Percentiles rank a stretch among this genome's conserved stretches.
These are phyloP conservation scores for Platypus cylindrus DNA, from an alignment of 2,888 invertebrate genomes.

Conservation along the genomic window DNA sequence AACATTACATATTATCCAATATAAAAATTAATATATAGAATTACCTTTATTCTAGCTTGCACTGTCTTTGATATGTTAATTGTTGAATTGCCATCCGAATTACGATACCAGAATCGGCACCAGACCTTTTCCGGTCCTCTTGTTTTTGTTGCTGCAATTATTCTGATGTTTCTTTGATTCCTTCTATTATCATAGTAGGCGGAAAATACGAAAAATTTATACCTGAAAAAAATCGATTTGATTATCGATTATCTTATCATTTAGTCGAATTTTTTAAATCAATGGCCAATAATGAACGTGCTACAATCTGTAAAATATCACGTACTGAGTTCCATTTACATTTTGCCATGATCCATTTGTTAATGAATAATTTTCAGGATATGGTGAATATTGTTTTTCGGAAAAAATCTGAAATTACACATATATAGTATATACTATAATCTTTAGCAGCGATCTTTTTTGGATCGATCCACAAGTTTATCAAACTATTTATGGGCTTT, in stretches of 20 bases:
- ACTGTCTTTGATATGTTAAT: conserved; percentile 45
- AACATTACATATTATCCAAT: no score
- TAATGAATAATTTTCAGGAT: conserved; percentile 52
- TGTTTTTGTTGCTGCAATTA: conserved; percentile 83
- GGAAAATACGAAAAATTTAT: conserved; percentile 84
- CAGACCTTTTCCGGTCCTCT: conserved; percentile 69
- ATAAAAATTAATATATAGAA: no score
- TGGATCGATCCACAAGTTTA: no score
- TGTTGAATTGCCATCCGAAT: conserved; percentile 23
- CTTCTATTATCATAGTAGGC: conserved; percentile 74
- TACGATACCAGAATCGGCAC: conserved; percentile 64
- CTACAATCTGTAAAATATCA: conserved; percentile 1
- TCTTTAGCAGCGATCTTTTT: no score
- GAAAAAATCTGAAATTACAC: conserved; percentile 1
- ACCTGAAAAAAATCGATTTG: conserved; percentile 50
- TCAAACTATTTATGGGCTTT: no score
- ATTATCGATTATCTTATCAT: no score
- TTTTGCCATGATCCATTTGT: conserved; percentile 70
- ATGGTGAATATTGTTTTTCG: conserved; percentile 40
- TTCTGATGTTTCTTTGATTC: conserved; percentile 53
- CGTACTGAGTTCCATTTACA: conserved; percentile 58
- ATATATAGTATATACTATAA: no score
- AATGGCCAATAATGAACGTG: no score
- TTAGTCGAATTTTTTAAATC: conserved; percentile 4
- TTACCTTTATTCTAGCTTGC: conserved; percentile 62